Conservation (phyloP, 2,797 vertebrate genomes). For the Kryptolebias ocellatus region DNA sequence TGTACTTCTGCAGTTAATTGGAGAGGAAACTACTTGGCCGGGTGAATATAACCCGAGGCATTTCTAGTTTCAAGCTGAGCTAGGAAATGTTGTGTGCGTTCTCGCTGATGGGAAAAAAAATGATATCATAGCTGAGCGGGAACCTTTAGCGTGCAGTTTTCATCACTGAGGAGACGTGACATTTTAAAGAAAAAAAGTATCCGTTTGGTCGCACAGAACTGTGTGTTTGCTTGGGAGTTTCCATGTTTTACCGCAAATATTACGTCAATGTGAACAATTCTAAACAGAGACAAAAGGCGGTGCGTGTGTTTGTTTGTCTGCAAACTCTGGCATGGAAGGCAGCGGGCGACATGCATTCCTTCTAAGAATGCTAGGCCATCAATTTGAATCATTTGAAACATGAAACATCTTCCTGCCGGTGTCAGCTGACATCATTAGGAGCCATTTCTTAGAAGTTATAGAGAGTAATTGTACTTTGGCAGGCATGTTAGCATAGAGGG, state of each 20-base stretch:
- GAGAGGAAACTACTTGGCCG: slow-evolving; percentile 62
- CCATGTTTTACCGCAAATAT: too few relatives aligned
- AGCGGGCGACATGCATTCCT: too few relatives aligned
- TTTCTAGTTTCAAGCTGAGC: slow-evolving; percentile 13
- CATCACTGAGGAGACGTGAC: too few relatives aligned
- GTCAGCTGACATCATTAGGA: slow-evolving; percentile 12
- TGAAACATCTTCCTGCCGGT: background rate
- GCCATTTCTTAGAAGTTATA: slow-evolving; percentile 39
- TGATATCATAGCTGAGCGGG: slow-evolving; percentile 31
- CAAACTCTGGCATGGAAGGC: too few relatives aligned
- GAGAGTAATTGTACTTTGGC: slow-evolving; percentile 43
- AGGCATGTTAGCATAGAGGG: slow-evolving; percentile 44
- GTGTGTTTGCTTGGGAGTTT: too few relatives aligned
- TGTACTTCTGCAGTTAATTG: slow-evolving; percentile 47
- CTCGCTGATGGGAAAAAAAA: slow-evolving; percentile 30
- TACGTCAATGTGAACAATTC: too few relatives aligned
- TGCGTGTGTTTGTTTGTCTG: too few relatives aligned
- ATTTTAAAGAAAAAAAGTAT: too few relatives aligned
- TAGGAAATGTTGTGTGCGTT: slow-evolving; percentile 39
- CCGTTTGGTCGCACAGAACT: too few relatives aligned
- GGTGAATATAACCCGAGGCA: slow-evolving; percentile 71
- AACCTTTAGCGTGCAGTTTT: too few relatives aligned
- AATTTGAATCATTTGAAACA: background rate
- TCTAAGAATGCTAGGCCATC: background rate
- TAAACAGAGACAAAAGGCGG: too few relatives aligned